Evolutionary conservation across 2,797 vertebrate genomes (phyloP), one percentile per base, ranked within the genome.

Genomic region (Chaetodon trifasciatus): DNA sequence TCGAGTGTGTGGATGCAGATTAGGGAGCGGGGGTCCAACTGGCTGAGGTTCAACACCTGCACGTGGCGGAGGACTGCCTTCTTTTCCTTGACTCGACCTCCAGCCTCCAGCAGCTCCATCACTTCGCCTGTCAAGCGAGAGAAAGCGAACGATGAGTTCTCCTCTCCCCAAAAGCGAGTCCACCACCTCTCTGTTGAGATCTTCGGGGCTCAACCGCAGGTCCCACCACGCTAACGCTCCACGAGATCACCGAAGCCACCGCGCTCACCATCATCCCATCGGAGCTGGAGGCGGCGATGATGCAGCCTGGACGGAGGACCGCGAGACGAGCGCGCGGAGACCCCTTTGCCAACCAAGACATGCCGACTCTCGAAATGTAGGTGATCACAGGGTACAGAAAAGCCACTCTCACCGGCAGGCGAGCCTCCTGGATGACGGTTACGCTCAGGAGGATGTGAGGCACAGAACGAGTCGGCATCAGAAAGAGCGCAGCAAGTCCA

Each of bases 121-220:
- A 83, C 79, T 70, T 49, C 69, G 60, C 40, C 61, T 39, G 46
- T 78, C 60, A 56, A 55, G 42, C 44, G 44, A 61, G 24, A 72
- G 56, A 19, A 50, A 57, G 47, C 23, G 79, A 88, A 95, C 89
- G 81, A 97, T 97, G 96, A 97, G 96, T 93, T 95, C 96, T 70
- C 88, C 95, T 88, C 90, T 97, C 66, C 95, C 96, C 75, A 97
- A 97, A 90, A 97, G 97, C 95, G 97, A 98, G 79, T 97, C 97
- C 79, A 95, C 96, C 84, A 96, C 97, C 46, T 97, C 97, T 66
- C 94, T 97, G 78, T 95, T 97, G 83, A 95, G 93, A 84, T 84
- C 94, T 1, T 91, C 94, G 44, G 95, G 94, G 46, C 92, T 90
- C 44, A 93, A 82, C 85, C 91, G 95, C 90, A 94, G 90, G 90